A percentile compares a stretch with the other conserved stretches of the same genome.
Conservation (phyloP, 53 echinoderm and acorn worm species). For the Arbacia lixula region DNA sequence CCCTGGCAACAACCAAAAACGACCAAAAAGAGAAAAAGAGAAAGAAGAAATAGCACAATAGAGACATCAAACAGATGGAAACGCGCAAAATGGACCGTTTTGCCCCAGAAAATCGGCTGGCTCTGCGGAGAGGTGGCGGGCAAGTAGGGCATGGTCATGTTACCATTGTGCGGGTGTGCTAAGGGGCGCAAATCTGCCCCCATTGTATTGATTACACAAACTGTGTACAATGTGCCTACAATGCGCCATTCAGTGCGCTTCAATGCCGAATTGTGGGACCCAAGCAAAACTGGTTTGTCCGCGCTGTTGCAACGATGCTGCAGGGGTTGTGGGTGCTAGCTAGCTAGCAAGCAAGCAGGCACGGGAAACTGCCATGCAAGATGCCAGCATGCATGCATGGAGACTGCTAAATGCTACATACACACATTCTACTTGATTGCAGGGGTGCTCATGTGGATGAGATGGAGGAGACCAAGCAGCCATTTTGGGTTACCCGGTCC, state of each 20-base stretch:
- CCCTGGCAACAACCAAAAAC: too few species aligned
- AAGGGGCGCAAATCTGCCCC: slow-evolving; percentile 38
- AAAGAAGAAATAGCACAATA: slow-evolving; percentile 20
- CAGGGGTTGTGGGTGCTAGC: neutral
- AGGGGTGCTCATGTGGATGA: too few species aligned
- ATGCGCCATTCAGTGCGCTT: slow-evolving; percentile 34
- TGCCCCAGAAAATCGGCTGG: slow-evolving; percentile 42
- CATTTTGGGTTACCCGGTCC: too few species aligned
- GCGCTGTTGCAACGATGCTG: too few species aligned
- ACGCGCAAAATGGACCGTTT: slow-evolving; percentile 42
- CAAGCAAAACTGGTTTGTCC: slow-evolving; percentile 44
- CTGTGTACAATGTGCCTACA: slow-evolving; percentile 48
- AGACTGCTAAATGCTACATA: neutral
- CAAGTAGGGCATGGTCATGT: slow-evolving; percentile 54
- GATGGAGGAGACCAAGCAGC: too few species aligned
- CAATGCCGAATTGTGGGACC: slow-evolving; percentile 40
- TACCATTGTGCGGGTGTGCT: slow-evolving; percentile 39
- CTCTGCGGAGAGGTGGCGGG: slow-evolving; percentile 21
- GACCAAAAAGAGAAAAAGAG: slow-evolving; percentile 1
- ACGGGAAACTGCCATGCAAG: too few species aligned
- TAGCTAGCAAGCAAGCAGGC: too few species aligned
- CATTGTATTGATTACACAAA: slow-evolving; percentile 54
- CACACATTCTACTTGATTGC: neutral
- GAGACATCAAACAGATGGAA: slow-evolving; percentile 50
- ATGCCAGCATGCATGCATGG: too few species aligned